These are phyloP conservation scores for Margaritifera margaritifera DNA, from an alignment of 2,888 invertebrate species.

Conservation along the genomic window DNA sequence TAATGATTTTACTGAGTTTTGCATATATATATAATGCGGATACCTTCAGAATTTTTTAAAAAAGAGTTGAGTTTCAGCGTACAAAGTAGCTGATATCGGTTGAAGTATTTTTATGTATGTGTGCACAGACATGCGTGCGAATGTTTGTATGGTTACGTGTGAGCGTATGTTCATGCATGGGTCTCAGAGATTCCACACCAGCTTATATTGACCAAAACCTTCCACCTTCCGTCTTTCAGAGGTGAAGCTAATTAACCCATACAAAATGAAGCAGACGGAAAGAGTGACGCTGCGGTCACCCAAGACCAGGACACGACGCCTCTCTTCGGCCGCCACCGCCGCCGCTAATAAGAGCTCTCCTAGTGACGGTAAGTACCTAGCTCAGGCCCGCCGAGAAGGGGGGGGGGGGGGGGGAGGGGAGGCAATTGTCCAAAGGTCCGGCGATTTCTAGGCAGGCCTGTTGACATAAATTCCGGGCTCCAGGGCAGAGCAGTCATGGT, in stretches of 20 bases:
- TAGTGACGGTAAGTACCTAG: conserved; percentile 23
- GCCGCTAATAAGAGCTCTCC: background rate
- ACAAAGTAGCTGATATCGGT: too few relatives aligned
- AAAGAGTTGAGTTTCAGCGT: too few relatives aligned
- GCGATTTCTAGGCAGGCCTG: too few relatives aligned
- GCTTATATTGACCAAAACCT: background rate
- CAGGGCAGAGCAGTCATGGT: too few relatives aligned
- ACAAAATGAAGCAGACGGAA: conserved; percentile 53
- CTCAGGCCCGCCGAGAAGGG: too few relatives aligned
- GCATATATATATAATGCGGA: too few relatives aligned
- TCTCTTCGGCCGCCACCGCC: conserved; percentile 3
- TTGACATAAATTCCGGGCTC: too few relatives aligned
- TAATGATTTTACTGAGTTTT: too few relatives aligned
- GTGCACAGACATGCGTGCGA: background rate
- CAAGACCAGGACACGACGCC: conserved; percentile 44
- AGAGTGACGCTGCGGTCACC: conserved; percentile 63
- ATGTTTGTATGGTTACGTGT: background rate
- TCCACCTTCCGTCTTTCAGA: conserved; percentile 50
- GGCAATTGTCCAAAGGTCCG: too few relatives aligned
- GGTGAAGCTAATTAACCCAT: conserved; percentile 61
- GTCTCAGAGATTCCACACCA: background rate
- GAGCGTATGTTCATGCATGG: background rate
- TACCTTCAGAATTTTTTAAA: too few relatives aligned
- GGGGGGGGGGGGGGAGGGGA: too few relatives aligned
- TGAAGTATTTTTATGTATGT: background rate